A percentile compares a stretch with the other conserved stretches of the same genome.
These are phyloP conservation scores for Drosophila longiperda DNA, from an alignment of 2,888 invertebrate genomes.

Conservation along the genomic window DNA sequence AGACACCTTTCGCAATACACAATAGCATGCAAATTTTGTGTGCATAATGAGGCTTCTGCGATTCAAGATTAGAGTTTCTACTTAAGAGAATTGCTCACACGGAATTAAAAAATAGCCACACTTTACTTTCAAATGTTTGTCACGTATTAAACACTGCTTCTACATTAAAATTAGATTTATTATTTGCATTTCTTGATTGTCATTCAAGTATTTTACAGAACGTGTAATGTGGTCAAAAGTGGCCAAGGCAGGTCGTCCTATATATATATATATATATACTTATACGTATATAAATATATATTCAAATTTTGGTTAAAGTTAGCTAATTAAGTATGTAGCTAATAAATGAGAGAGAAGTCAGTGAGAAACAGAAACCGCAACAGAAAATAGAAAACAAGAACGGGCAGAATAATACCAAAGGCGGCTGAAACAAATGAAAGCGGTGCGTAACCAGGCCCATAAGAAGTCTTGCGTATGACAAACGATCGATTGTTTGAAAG, in stretches of 20 bases:
- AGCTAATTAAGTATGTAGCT: slow-evolving; percentile 72
- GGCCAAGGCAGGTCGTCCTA: slow-evolving; percentile 47
- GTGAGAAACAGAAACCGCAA: slow-evolving; percentile 24
- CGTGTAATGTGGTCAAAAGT: slow-evolving; percentile 17
- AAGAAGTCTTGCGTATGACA: slow-evolving; percentile 61
- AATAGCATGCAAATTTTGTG: slow-evolving; percentile 20
- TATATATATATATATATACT: slow-evolving; percentile 12
- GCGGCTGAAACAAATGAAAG: slow-evolving; percentile 68
- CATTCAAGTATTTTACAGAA: slow-evolving; percentile 5
- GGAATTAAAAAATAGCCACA: slow-evolving; percentile 13
- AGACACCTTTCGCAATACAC: background rate
- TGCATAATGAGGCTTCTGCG: slow-evolving; percentile 11
- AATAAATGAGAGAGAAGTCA: slow-evolving; percentile 26
- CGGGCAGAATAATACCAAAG: slow-evolving; percentile 53
- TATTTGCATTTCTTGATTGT: slow-evolving; percentile 28
- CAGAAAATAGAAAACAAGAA: slow-evolving; percentile 32
- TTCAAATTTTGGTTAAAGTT: slow-evolving; percentile 52
- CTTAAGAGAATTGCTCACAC: slow-evolving; percentile 12
- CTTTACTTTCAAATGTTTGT: slow-evolving; percentile 5
- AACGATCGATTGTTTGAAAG: slow-evolving; percentile 9
- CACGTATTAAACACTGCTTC: slow-evolving; percentile 25
- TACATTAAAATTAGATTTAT: slow-evolving; percentile 13
- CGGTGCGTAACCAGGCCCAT: slow-evolving; percentile 63
- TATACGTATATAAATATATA: slow-evolving; percentile 23
- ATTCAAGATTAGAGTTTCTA: slow-evolving; percentile 27